phyloP scores from a whole-genome alignment of 2,888 invertebrate genomes.

The Drosophila ustulata region DNA sequence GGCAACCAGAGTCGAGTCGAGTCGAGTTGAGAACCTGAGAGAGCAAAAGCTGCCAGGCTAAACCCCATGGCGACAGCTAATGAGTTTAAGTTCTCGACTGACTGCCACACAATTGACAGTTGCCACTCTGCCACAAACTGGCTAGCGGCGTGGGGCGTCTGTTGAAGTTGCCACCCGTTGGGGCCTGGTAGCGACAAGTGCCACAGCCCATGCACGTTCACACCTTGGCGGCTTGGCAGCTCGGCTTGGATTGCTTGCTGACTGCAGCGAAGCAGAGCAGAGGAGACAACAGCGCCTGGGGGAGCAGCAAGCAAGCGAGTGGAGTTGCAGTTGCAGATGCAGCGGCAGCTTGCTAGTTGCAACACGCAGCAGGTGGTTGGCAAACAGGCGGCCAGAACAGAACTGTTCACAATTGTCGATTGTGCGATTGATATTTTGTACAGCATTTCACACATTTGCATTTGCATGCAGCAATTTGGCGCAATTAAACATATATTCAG shows the following conservation, averaged over 20 bases:
- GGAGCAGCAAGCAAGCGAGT: constrained; percentile 12
- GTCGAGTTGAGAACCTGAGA: constrained; percentile 12
- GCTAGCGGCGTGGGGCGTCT: not conserved
- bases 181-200: constrained; percentile 38
- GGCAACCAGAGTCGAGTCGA: constrained; percentile 25
- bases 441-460: not conserved
- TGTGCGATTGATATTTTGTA: constrained; percentile 1
- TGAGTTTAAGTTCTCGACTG: constrained; percentile 76
- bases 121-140: constrained; percentile 18
- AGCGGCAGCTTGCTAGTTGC: constrained; percentile 8
- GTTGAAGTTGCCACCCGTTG: not conserved
- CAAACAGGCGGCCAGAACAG: constrained; percentile 1
- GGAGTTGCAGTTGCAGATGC: constrained; percentile 7
- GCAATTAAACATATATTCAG: constrained; percentile 55
- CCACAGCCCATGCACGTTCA: constrained; percentile 42
- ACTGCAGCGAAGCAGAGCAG: constrained; percentile 23
- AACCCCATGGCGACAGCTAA: constrained; percentile 71
- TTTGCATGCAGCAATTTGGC: not conserved
- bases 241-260: constrained; percentile 11
- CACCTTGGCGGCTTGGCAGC: constrained; percentile 26
- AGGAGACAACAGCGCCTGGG: constrained; percentile 42
- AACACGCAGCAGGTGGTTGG: constrained; percentile 50
- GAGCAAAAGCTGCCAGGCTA: constrained; percentile 27
- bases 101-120: constrained; percentile 71
- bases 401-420: constrained; percentile 18